Evolutionary conservation across 2,113 vertebrate species (phyloP).

Genomic region (Sprattus sprattus): DNA sequence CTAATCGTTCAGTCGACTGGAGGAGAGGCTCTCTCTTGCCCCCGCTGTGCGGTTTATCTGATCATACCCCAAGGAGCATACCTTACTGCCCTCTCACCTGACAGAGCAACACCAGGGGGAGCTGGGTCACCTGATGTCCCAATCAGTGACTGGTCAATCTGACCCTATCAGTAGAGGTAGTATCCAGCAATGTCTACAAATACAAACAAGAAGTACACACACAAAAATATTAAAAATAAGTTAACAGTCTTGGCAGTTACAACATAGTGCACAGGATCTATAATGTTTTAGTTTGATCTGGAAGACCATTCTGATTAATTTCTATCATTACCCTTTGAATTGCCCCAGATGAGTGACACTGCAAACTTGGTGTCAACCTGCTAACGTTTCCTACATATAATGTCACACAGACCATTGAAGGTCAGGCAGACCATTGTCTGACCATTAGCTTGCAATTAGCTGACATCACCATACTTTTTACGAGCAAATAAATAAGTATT

Average conservation of each 20-base stretch:
- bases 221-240: background rate
- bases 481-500: no score
- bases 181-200: background rate
- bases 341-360: no score
- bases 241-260: background rate
- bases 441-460: no score
- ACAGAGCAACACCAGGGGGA: background rate
- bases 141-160: conserved; percentile 31
- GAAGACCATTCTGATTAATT: background rate
- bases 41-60: background rate
- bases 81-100: conserved; percentile 12
- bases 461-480: background rate
- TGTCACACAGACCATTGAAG: background rate
- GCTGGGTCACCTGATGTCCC: background rate
- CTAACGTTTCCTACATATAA: background rate
- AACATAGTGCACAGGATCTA: background rate
- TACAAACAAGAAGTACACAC: background rate
- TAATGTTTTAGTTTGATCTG: background rate
- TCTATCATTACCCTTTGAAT: no score
- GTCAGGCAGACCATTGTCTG: background rate
- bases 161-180: background rate
- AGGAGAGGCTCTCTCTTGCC: background rate
- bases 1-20: background rate
- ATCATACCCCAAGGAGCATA: background rate
- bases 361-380: background rate